Evolutionary conservation across 2,888 invertebrate genomes (phyloP), one percentile per base, ranked within the genome.

Genomic region (Limnephilus rhombicus): DNA sequence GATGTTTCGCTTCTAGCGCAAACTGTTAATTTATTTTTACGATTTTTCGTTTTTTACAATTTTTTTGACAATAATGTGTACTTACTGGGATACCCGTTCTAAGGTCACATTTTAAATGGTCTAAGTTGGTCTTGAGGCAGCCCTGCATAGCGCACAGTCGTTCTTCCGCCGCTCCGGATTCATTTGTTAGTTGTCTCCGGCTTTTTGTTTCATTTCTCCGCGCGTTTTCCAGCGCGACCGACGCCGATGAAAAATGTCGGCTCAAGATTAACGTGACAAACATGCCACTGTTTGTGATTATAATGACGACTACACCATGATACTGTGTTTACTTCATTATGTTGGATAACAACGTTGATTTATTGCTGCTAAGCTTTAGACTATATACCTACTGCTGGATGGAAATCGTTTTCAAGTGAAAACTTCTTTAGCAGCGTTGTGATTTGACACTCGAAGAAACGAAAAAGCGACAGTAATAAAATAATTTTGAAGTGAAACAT

Each of bases 101-200:
- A 31, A 31, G 31, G 31, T 31, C 31, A 31, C 2, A 31, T 31
- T 31, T 1, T 31, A 31, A 1, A 31, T 31, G 31, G 31, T 31
- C 31, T 31, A 9, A 24, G 18, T 68, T n/a, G 9, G 9, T 9
- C 24, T 68, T 68, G 68, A 7, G 68, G 68, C 68, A 68, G 68
- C 68, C 68, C 68, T 68, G 24, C 24, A 24, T 7, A 68, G 7
- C 9, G 24, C 24, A 24, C 24, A 68, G 7, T n/a, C 68, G 24
- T 68, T 68, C 68, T 24, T 68, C 68, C 53, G 90, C 13, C 49
- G 90, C 49, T 90, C 83, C 49, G 90, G 90, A 91, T 92, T 91
- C 92, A 92, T 92, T 92, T 92, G 92, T 92, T 89, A 91, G 90
- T 82, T 82, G 92, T 92, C 92, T 91, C 80, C 2, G 29, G 45